Base-by-base conservation (phyloP, 2,797 vertebrate genomes). In the Sebastiscus albofasciatus region DNA sequence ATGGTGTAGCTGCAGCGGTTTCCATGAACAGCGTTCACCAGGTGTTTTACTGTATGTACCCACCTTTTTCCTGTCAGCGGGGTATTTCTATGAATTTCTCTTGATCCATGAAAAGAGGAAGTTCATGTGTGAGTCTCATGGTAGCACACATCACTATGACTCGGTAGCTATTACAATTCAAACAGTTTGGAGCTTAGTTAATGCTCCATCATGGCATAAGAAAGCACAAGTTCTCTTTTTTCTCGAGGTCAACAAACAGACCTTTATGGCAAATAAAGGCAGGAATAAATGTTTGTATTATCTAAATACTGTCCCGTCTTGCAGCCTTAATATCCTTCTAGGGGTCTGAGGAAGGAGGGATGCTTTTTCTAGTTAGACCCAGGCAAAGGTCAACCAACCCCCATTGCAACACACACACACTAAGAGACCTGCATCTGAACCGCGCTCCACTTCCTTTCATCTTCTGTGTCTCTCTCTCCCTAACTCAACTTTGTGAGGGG, bases 391-490 rank as follows among this genome's bases (percentile, higher is more conserved):
- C 92, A 94, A 93, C 81, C 83, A 94, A 93, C 81, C 83, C 85
- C 87, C 85, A 76, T 9, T 77, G 74, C 82, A 93, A 91, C 90
- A 92, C 90, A 91, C 84, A 42, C 39, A 42, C 39, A 84, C 82
- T 18, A 56, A 79, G 87, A 94, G 95, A 96, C 95, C 95, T 93
- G 93, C 89, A 90, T 93, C 94, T 96, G 96, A 96, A 96, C 96
- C 62, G 88, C 65, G 34, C 93, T 94, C 85, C 86, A 92, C 91
- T 92, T 91, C 92, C 95, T 96, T 96, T 95, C 92, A 94, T 96
- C 95, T 96, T 94, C 90, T 86, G 77, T 69, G 79, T 92, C 87
- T 94, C 94, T 93, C 89, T 92, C 94, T 94, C 95, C 90, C 94
- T 95, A 94, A 95, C 92, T 96, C 92, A 89, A 90, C 93, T 96